Percentiles rank a stretch among this genome's conserved stretches.
These are phyloP conservation scores for Miltochrista miniata DNA, from an alignment of 2,888 invertebrate genomes.

Conservation along the genomic window DNA sequence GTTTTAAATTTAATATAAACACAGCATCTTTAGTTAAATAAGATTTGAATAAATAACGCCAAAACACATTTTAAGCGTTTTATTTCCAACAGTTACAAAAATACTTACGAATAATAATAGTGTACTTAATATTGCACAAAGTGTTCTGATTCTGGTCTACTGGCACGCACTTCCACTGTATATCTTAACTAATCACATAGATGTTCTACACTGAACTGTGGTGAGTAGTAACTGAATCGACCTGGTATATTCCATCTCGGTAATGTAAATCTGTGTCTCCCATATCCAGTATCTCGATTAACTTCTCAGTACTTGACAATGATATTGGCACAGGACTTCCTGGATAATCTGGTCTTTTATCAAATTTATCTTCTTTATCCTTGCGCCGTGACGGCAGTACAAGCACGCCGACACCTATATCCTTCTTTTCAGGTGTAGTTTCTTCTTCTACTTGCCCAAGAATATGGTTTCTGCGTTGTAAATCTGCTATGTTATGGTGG, in stretches of 20 bases:
- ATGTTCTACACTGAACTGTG: slow-evolving; percentile 59
- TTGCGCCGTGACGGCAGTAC: slow-evolving; percentile 64
- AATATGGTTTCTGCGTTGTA: slow-evolving; percentile 54
- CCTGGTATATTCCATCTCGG: slow-evolving; percentile 62
- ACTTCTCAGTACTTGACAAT: slow-evolving; percentile 56
- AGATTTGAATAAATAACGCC: slow-evolving; percentile 1
- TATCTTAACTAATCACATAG: slow-evolving; percentile 15
- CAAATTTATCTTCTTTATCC: slow-evolving; percentile 57
- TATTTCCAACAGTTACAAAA: slow-evolving; percentile 4
- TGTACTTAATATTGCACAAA: slow-evolving; percentile 12
- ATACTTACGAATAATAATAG: slow-evolving; percentile 8
- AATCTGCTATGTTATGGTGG: slow-evolving; percentile 64
- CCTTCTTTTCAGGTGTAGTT: slow-evolving; percentile 33
- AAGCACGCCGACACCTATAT: slow-evolving; percentile 61
- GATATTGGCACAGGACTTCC: slow-evolving; percentile 57
- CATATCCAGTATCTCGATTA: slow-evolving; percentile 63
- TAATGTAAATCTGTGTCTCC: slow-evolving; percentile 47
- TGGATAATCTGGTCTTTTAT: slow-evolving; percentile 71
- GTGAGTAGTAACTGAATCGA: slow-evolving; percentile 50
- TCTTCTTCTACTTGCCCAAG: slow-evolving; percentile 48
- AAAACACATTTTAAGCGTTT: slow-evolving; percentile 2
- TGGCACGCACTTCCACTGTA: slow-evolving; percentile 9
- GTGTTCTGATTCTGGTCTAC: slow-evolving; percentile 7
- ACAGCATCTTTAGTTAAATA: no score
- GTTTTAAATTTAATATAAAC: no score